Evolutionary conservation across 2,888 invertebrate species (phyloP).

Genomic region (Amaurobius ferox): DNA sequence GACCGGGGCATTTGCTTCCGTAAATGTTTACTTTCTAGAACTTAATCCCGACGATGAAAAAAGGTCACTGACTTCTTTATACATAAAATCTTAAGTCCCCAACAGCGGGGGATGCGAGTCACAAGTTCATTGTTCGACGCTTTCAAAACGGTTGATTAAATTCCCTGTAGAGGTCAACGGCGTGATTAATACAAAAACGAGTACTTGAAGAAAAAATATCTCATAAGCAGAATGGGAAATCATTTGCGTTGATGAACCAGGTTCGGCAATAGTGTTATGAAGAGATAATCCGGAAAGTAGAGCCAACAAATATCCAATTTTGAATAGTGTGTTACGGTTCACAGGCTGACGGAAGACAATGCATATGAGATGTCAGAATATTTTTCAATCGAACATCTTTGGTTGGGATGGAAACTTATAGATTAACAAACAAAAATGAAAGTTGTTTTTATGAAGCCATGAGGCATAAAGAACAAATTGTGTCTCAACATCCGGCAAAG

Average conservation of each 20-base stretch:
- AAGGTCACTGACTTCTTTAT: conserved; percentile 48
- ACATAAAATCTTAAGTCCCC: conserved; percentile 42
- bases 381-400: not conserved
- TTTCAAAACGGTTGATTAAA: conserved; percentile 43
- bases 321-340: conserved; percentile 9
- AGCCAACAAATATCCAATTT: conserved; percentile 25
- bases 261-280: conserved; percentile 39
- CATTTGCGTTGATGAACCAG: conserved; percentile 37
- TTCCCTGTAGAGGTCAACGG: conserved; percentile 63
- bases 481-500: not conserved
- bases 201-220: conserved; percentile 37
- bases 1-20: conserved; percentile 48
- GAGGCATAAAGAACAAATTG: not conserved
- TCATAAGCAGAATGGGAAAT: conserved; percentile 32
- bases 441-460: not conserved
- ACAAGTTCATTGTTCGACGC: conserved; percentile 59
- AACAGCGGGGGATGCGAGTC: not conserved
- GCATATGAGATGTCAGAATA: not conserved
- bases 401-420: not conserved
- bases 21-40: conserved; percentile 51
- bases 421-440: not conserved
- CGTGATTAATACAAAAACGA: conserved; percentile 53
- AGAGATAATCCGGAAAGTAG: conserved; percentile 53
- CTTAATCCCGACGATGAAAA: conserved; percentile 57
- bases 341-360: conserved; percentile 18